Evolutionary conservation across 1,140 invertebrate genomes (phyloP).

Genomic region (Tetramorium simillimum): DNA sequence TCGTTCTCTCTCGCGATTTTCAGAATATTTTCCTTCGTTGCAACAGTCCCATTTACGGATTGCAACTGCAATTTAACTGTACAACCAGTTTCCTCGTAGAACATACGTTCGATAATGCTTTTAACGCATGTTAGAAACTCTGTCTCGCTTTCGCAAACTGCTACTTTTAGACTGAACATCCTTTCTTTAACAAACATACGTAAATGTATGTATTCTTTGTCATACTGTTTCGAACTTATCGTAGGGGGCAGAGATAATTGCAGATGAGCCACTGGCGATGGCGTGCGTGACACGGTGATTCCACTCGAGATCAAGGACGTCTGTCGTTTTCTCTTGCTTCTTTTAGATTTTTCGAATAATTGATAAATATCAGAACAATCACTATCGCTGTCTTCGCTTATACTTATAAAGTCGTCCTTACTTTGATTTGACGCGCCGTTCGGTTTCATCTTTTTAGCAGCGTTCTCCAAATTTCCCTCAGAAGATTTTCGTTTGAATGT

Average conservation of each 20-base stretch:
- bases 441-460: conserved; percentile 56
- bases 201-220: conserved; percentile 61
- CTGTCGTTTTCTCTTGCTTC: conserved; percentile 64
- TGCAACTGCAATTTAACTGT: conserved; percentile 68
- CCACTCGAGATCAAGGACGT: conserved; percentile 74
- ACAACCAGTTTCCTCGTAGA: conserved; percentile 77
- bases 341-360: background rate
- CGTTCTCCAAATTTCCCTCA: conserved; percentile 48
- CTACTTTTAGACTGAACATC: conserved; percentile 72
- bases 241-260: background rate
- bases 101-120: conserved; percentile 66
- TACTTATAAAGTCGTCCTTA: background rate
- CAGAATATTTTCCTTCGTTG: conserved; percentile 64
- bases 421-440: background rate
- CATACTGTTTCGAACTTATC: background rate
- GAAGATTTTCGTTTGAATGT: conserved; percentile 58
- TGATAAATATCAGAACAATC: conserved; percentile 41
- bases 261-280: conserved; percentile 64
- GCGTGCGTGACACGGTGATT: conserved; percentile 70
- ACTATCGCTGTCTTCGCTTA: conserved; percentile 60
- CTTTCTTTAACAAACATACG: conserved; percentile 73
- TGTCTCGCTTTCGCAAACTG: conserved; percentile 67
- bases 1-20: conserved; percentile 60
- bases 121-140: conserved; percentile 64
- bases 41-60: conserved; percentile 64